These are phyloP conservation scores for Serilophus lunatus DNA, from an alignment of 2,113 vertebrate species.

Conservation along the genomic window DNA sequence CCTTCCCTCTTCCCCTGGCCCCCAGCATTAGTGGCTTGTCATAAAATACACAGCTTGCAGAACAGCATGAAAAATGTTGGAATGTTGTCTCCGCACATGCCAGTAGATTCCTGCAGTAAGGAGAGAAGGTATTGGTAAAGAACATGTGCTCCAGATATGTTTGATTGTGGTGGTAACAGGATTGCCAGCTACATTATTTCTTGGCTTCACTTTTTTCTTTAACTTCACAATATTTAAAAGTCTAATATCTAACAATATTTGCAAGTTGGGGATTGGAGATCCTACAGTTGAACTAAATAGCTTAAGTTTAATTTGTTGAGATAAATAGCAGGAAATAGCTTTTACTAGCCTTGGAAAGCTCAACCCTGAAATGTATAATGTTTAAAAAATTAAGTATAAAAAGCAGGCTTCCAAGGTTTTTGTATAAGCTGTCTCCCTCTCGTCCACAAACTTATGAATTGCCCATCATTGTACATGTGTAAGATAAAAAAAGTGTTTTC, in stretches of 20 bases:
- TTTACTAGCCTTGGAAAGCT: neutral
- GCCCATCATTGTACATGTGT: accelerated
- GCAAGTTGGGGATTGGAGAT: neutral
- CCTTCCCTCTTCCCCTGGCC: neutral
- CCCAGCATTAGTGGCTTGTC: neutral
- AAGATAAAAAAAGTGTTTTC: neutral
- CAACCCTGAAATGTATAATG: neutral
- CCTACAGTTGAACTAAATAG: neutral
- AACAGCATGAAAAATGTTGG: neutral
- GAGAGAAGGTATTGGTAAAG: neutral
- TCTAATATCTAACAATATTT: neutral
- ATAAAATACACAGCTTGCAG: neutral
- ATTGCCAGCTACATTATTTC: accelerated
- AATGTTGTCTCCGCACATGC: neutral
- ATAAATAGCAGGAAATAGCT: neutral
- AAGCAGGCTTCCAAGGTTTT: neutral
- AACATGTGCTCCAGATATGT: neutral
- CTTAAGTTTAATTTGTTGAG: neutral
- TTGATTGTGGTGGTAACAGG: neutral
- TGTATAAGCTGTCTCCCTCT: neutral
- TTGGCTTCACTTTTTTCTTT: neutral
- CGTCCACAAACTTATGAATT: neutral
- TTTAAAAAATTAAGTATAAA: neutral
- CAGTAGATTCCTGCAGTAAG: neutral
- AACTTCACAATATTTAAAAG: neutral